Evolutionary conservation across 2,888 invertebrate species (phyloP).

Genomic region (Scaptomyza reducta): DNA sequence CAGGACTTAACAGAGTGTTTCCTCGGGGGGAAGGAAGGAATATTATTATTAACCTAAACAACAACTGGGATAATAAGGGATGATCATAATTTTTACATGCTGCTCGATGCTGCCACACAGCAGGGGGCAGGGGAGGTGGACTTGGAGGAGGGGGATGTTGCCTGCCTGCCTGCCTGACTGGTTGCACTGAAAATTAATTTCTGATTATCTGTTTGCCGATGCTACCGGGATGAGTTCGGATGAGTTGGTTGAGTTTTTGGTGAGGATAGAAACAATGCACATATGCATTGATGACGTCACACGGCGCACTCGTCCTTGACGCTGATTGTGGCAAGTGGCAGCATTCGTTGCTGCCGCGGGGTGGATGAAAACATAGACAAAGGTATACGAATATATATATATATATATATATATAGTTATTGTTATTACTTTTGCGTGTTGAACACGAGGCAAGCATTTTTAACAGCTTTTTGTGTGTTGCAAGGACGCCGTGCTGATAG

Average conservation of each 20-base stretch:
- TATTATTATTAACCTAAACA: constrained; percentile 77
- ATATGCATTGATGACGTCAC: constrained; percentile 71
- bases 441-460: constrained; percentile 44
- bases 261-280: constrained; percentile 68
- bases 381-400: background rate
- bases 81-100: constrained; percentile 80
- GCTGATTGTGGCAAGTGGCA: constrained; percentile 60
- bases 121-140: constrained; percentile 38
- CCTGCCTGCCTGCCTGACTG: constrained; percentile 35
- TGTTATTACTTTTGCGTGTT: constrained; percentile 72
- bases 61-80: constrained; percentile 78
- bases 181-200: constrained; percentile 83
- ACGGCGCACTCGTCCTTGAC: constrained; percentile 71
- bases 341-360: constrained; percentile 50
- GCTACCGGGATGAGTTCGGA: constrained; percentile 44
- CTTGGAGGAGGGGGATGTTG: background rate
- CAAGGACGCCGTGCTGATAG: constrained; percentile 46
- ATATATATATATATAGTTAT: constrained; percentile 53
- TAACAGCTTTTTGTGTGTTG: constrained; percentile 34
- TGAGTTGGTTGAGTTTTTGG: constrained; percentile 61
- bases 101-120: constrained; percentile 42
- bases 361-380: constrained; percentile 55
- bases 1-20: constrained; percentile 33
- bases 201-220: constrained; percentile 83
- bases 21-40: constrained; percentile 25